Evolutionary conservation across 1,140 invertebrate genomes (phyloP).

Genomic region (Tetranychus cinnabarinus): DNA sequence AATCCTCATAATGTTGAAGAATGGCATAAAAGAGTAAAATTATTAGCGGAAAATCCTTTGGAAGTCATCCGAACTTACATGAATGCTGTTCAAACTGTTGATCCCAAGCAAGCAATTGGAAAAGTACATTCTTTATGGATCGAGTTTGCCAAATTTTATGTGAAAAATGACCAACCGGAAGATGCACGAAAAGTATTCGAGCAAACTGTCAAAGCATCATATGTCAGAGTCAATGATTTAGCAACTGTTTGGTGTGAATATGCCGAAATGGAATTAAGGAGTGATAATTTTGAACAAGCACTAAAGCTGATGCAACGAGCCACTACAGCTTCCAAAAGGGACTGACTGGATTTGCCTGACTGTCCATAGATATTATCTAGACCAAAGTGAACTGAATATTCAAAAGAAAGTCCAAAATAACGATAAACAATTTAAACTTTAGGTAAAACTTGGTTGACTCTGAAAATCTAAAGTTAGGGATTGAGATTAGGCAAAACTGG

Average conservation of each 20-base stretch:
- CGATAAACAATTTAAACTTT: too few species aligned
- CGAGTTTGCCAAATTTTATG: constrained; percentile 94
- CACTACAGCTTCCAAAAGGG: constrained; percentile 41
- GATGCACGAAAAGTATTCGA: constrained; percentile 89
- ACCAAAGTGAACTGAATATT: too few species aligned
- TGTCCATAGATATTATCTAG: too few species aligned
- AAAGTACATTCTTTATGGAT: constrained; percentile 87
- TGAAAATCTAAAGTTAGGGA: too few species aligned
- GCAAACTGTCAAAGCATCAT: constrained; percentile 71
- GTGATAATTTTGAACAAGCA: constrained; percentile 71
- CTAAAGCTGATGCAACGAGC: constrained; percentile 80
- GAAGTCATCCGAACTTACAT: constrained; percentile 92
- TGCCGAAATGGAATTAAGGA: constrained; percentile 91
- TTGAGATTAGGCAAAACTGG: too few species aligned
- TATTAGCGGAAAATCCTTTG: constrained; percentile 77
- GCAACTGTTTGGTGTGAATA: constrained; percentile 96
- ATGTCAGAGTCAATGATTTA: constrained; percentile 87
- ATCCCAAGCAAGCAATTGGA: constrained; percentile 83
- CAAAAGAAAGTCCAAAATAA: too few species aligned
- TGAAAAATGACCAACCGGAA: constrained; percentile 62
- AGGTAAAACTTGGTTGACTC: too few species aligned
- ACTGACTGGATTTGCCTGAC: too few species aligned
- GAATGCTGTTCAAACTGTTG: constrained; percentile 91
- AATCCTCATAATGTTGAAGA: constrained; percentile 98
- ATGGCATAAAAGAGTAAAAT: constrained; percentile 87